These are phyloP conservation scores for Colius striatus DNA, from an alignment of 2,113 vertebrate genomes.

Conservation along the genomic window DNA sequence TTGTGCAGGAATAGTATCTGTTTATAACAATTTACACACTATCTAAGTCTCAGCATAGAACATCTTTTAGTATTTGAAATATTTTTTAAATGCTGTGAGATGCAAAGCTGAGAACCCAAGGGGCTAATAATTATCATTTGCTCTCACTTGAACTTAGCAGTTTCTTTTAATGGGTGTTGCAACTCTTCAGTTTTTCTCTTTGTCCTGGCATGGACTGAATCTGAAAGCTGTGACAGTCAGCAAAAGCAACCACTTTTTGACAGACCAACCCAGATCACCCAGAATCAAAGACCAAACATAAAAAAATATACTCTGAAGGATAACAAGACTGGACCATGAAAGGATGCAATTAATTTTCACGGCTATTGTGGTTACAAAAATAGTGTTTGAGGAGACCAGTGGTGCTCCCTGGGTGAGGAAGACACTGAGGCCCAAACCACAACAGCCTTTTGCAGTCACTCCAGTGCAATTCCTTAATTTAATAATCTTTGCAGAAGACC, in stretches of 20 bases:
- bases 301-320: background rate
- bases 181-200: background rate
- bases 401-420: background rate
- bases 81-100: background rate
- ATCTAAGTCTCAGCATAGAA: background rate
- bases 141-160: background rate
- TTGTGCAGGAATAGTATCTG: background rate
- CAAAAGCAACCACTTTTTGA: background rate
- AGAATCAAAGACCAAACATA: background rate
- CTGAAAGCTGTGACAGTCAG: background rate
- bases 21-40: constrained; percentile 21
- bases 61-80: background rate
- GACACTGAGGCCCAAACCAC: background rate
- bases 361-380: background rate
- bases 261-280: background rate
- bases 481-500: background rate
- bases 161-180: background rate
- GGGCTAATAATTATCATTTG: background rate
- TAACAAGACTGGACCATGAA: background rate
- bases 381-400: background rate
- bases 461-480: background rate
- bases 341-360: constrained; percentile 11
- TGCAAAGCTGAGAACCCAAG: constrained; percentile 8
- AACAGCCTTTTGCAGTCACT: background rate
- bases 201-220: background rate